Base-by-base conservation (phyloP, 1,140 invertebrate genomes). In the Linepithema humile region DNA sequence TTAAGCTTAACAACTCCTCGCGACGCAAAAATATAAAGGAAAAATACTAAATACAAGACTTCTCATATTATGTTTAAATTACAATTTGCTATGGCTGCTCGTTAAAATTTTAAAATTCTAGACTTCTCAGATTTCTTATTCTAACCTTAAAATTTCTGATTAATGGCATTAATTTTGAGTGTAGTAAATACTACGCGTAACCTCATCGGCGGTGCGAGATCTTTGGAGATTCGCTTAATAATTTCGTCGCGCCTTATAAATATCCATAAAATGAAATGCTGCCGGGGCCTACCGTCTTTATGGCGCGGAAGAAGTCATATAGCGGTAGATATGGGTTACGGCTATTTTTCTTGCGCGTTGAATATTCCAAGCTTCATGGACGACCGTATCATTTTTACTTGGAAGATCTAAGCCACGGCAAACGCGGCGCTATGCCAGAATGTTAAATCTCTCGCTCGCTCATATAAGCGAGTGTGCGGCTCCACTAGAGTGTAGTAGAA, bases 341-440 rank as follows among this genome's bases (percentile, higher is more conserved):
- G 45, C 23, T 43, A 12, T 55, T 69, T 80, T n/a, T 43, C 50
- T 23, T 48, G 17, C 40, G 43, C 35, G 29, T 67, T 55, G 75
- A 55, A 80, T 80, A 70, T 80, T 55, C 35, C 48, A 10, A 17
- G 64, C 62, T 78, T 53, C 74, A 40, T 40, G 15, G 6, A 40
- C 75, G 48, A 69, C 75, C 53, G 75, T 69, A 78, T 78, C 75
- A 78, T 78, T 78, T 78, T 78, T 78, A 32, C 45, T 45, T 12
- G 35, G 23, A 69, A 69, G 75, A 78, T 78, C 48, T 78, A 78
- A 78, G 69, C 45, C 48, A 78, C 62, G 23, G 62, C 32, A 55
- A 69, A 69, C 45, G 74, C 35, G 32, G 20, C 59, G 23, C 26
- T n/a, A 50, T 59, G 23, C 50, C 35, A 48, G 64, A 80, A 80